Base-by-base conservation (phyloP, 1,140 invertebrate genomes). In the Antheraea mylitta region DNA sequence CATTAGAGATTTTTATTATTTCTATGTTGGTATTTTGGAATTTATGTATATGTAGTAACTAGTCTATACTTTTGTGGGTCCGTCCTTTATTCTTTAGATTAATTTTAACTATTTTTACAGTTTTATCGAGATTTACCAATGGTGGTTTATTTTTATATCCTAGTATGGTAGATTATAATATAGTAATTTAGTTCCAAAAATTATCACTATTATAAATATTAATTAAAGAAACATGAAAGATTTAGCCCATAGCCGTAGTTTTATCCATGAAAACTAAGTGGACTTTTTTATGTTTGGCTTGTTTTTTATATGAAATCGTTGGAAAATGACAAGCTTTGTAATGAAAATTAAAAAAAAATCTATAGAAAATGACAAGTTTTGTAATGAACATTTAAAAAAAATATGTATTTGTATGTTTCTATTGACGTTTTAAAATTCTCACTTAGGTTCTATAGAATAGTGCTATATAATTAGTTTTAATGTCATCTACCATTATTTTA, bases 51-150 rank as follows among this genome's bases (percentile, higher is more conserved):
- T 53, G 45, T 53, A 53, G 83, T 73, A 71, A 74, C 86, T 89
- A 89, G 86, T 89, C 86, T 86, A 74, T 79, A 67, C 6, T 42
- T 66, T 67, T 36, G 30, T 77, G 76, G 78, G 74, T 86, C 83
- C 86, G 82, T 89, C 84, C 85, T 79, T 67, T 42, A 69, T 61
- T n/a, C 59, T 63, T 74, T 71, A 74, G 63, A 37, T 64, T 74
- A 74, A 63, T 71, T 16, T 53, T 53, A 53, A 53, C 5, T 16
- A 53, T 53, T 53, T 53, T 53, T 53, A 53, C 16, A 6, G 45
- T 53, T 53, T 53, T 53, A 53, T 53, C 45, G 6, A 53, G 45
- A 53, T 53, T 53, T 53, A 53, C 45, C 45, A 16, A 53, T 53
- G 9, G 45, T n/a, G 45, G 45, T 53, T 53, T 53, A 53, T 53